Evolutionary conservation across 2,888 invertebrate species (phyloP).

Genomic region (Meteorus colon): DNA sequence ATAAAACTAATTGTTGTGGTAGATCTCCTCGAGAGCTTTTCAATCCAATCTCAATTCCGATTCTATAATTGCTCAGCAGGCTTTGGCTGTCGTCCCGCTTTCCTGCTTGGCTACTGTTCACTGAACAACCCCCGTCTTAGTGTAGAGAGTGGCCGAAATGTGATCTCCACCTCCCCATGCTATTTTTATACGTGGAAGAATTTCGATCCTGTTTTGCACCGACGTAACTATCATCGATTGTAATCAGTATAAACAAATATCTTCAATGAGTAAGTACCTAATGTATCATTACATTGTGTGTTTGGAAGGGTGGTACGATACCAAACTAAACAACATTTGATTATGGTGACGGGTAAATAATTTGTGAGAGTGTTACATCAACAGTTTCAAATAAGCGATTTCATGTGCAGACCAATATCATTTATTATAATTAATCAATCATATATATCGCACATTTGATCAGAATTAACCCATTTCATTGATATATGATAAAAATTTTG

Average conservation of each 20-base stretch:
- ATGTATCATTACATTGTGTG: neutral
- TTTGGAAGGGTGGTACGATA: neutral
- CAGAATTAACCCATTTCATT: slow-evolving; percentile 19
- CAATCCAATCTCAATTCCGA: slow-evolving; percentile 66
- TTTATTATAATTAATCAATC: slow-evolving; percentile 5
- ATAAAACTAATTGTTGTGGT: slow-evolving; percentile 69
- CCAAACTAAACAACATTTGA: neutral
- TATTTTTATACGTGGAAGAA: slow-evolving; percentile 69
- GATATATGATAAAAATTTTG: neutral
- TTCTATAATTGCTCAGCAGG: slow-evolving; percentile 71
- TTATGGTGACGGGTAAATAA: neutral
- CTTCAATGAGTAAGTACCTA: neutral
- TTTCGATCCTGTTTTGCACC: slow-evolving; percentile 62
- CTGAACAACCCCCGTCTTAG: slow-evolving; percentile 60
- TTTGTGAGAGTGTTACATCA: neutral
- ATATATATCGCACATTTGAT: neutral
- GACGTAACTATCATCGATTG: slow-evolving; percentile 58
- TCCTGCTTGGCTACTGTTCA: slow-evolving; percentile 46
- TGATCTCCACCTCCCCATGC: slow-evolving; percentile 70
- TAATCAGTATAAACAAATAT: slow-evolving; percentile 56
- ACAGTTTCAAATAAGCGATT: slow-evolving; percentile 1
- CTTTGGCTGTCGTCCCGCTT: slow-evolving; percentile 71
- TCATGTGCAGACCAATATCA: neutral
- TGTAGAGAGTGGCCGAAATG: slow-evolving; percentile 67
- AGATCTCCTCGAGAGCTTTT: slow-evolving; percentile 64